Conservation (phyloP, 2,888 invertebrate genomes). For the Sinelater perroti region DNA sequence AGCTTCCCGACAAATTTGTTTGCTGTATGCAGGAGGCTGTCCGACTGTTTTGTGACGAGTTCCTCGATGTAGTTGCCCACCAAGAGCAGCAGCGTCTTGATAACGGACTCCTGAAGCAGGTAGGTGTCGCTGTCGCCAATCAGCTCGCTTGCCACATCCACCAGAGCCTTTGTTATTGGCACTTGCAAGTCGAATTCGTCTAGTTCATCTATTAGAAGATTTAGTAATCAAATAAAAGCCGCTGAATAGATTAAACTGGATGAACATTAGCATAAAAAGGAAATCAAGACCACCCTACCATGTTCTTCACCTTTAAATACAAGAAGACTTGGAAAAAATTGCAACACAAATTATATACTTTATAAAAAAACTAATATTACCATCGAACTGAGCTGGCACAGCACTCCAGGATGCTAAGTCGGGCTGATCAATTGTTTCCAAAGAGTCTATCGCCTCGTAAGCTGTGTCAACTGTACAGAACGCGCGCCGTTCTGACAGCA, state of each 20-base stretch:
- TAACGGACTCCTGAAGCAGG: slow-evolving; percentile 62
- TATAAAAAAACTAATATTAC: too few relatives aligned
- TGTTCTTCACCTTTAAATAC: too few relatives aligned
- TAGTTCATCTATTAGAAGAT: slow-evolving; percentile 59
- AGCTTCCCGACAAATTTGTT: slow-evolving; percentile 48
- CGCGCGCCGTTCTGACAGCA: slow-evolving; percentile 66
- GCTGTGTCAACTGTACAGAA: slow-evolving; percentile 69
- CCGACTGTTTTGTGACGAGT: slow-evolving; percentile 37
- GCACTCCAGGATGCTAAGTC: slow-evolving; percentile 15
- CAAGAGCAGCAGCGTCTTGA: slow-evolving; percentile 60
- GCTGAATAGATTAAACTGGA: not conserved
- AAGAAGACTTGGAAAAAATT: too few relatives aligned
- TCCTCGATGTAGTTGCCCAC: slow-evolving; percentile 60
- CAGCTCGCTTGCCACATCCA: slow-evolving; percentile 63
- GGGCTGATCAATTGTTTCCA: slow-evolving; percentile 30
- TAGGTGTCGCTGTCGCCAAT: slow-evolving; percentile 60
- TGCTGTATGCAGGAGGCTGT: slow-evolving; percentile 41
- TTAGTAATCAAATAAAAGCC: not conserved
- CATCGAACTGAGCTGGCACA: slow-evolving; percentile 39
- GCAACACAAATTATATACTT: too few relatives aligned
- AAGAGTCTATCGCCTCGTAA: slow-evolving; percentile 62
- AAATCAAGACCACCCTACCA: too few relatives aligned
- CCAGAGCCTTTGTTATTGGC: slow-evolving; percentile 59
- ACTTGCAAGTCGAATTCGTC: slow-evolving; percentile 63
- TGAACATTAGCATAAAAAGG: too few relatives aligned